Evolutionary conservation across 2,888 invertebrate species (phyloP).

Genomic region (Leptinotarsa peninsularis): DNA sequence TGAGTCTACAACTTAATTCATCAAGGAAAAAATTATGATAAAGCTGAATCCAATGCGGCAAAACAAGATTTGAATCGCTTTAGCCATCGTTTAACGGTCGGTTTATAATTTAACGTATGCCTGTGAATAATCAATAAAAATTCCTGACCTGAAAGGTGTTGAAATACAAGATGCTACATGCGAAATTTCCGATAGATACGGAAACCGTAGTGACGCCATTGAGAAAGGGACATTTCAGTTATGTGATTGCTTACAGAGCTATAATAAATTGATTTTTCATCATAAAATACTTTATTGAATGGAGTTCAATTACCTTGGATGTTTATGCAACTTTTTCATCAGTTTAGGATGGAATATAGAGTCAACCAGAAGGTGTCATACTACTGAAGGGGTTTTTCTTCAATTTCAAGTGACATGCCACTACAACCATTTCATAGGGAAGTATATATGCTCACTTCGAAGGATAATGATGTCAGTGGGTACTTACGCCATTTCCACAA

Average conservation of each 20-base stretch:
- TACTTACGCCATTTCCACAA: too few relatives aligned
- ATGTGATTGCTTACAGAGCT: background rate
- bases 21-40: slow-evolving; percentile 13
- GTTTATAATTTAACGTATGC: background rate
- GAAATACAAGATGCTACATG: background rate
- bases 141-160: slow-evolving; percentile 1
- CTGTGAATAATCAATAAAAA: slow-evolving; percentile 10
- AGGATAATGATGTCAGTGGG: too few relatives aligned
- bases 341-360: too few relatives aligned
- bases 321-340: too few relatives aligned
- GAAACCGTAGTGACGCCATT: background rate
- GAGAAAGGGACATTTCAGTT: background rate
- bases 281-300: too few relatives aligned
- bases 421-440: too few relatives aligned
- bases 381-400: too few relatives aligned
- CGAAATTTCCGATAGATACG: background rate
- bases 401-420: too few relatives aligned
- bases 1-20: slow-evolving; percentile 11
- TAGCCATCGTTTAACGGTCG: slow-evolving; percentile 1
- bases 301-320: too few relatives aligned
- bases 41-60: slow-evolving; percentile 2
- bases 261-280: background rate
- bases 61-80: slow-evolving; percentile 13
- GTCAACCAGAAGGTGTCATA: too few relatives aligned
- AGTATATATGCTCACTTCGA: too few relatives aligned